These are phyloP conservation scores for Campoletis sonorensis DNA, from an alignment of 1,140 invertebrate species.

Conservation along the genomic window DNA sequence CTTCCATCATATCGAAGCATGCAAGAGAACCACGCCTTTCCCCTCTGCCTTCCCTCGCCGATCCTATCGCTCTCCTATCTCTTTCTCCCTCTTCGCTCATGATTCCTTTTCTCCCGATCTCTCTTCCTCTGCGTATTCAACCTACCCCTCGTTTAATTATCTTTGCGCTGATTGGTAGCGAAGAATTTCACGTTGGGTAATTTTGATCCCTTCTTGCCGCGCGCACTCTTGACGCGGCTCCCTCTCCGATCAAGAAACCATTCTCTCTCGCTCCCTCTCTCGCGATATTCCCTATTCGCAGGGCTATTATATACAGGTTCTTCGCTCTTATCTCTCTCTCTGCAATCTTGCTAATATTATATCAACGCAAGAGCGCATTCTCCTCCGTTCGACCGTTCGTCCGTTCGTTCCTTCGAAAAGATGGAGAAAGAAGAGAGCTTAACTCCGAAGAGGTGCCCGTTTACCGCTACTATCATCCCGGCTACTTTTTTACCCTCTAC, in stretches of 20 bases:
- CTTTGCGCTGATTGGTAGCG: conserved; percentile 73
- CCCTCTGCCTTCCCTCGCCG: conserved; percentile 37
- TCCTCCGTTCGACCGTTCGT: not conserved
- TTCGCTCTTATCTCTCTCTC: conserved; percentile 54
- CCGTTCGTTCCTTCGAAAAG: not conserved
- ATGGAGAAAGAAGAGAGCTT: conserved; percentile 4
- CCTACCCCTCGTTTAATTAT: conserved; percentile 75
- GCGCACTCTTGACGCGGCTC: conserved; percentile 11
- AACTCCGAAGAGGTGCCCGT: conserved; percentile 41
- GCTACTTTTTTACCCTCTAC: not conserved
- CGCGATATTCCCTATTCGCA: conserved; percentile 14
- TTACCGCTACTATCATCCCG: conserved; percentile 36
- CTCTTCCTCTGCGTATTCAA: conserved; percentile 48
- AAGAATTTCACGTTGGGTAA: conserved; percentile 73
- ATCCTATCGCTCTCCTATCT: conserved; percentile 20
- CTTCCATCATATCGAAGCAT: conserved; percentile 29
- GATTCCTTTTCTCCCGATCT: not conserved
- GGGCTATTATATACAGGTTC: conserved; percentile 45
- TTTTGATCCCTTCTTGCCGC: conserved; percentile 67
- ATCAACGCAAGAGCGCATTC: conserved; percentile 32
- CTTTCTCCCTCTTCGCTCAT: conserved; percentile 16
- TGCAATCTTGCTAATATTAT: conserved; percentile 41
- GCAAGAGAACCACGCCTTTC: conserved; percentile 36
- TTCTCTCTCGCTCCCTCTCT: conserved; percentile 15
- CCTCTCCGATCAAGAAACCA: conserved; percentile 39